These are phyloP conservation scores for Synanthedon tipuliformis DNA, from an alignment of 2,888 invertebrate species.

Conservation along the genomic window DNA sequence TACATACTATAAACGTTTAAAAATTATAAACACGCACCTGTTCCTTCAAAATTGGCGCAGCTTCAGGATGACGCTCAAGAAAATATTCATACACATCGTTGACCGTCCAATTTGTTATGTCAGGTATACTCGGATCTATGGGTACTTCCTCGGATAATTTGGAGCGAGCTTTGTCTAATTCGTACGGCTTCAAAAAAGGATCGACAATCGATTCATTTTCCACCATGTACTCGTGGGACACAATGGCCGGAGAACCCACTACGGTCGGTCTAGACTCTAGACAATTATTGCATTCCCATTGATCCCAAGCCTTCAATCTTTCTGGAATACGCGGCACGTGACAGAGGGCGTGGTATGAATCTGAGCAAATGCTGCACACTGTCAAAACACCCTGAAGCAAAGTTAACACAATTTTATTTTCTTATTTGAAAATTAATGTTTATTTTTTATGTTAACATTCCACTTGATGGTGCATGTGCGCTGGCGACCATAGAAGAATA, in stretches of 20 bases:
- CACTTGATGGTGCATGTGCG: too few relatives aligned
- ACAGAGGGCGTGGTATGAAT: conserved; percentile 86
- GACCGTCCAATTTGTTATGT: conserved; percentile 84
- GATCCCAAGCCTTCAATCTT: conserved; percentile 67
- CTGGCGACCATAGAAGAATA: too few relatives aligned
- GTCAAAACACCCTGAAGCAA: conserved; percentile 74
- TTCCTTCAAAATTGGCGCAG: conserved; percentile 83
- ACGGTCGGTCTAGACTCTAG: conserved; percentile 49
- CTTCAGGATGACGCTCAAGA: conserved; percentile 79
- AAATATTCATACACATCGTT: conserved; percentile 88
- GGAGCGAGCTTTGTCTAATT: conserved; percentile 50
- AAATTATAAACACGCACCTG: conserved; percentile 69
- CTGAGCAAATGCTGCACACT: conserved; percentile 86
- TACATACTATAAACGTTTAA: neutral
- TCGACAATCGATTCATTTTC: conserved; percentile 32
- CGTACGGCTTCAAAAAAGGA: conserved; percentile 59
- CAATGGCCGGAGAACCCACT: conserved; percentile 42
- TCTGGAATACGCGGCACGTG: conserved; percentile 78
- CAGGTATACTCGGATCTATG: conserved; percentile 78
- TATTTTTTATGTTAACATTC: too few relatives aligned
- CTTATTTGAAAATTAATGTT: too few relatives aligned
- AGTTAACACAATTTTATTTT: too few relatives aligned
- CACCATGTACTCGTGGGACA: conserved; percentile 36
- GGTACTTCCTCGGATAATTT: conserved; percentile 48
- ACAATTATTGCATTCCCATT: conserved; percentile 82